phyloP scores from a whole-genome alignment of 2,888 invertebrate species.

The Rapana venosa region DNA sequence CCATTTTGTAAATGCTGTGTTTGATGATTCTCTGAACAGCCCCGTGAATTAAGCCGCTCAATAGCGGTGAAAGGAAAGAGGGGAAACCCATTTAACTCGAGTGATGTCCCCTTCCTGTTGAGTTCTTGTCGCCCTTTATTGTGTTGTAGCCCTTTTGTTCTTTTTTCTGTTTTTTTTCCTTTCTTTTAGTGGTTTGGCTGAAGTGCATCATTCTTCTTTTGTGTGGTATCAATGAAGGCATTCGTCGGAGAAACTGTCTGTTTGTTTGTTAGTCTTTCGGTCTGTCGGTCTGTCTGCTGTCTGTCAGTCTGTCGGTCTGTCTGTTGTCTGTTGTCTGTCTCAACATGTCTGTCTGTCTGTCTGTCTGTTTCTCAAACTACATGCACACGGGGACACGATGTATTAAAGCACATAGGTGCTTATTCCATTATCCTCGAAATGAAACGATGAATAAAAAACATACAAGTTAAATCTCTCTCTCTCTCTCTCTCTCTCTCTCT shows the following conservation, averaged over 20 bases:
- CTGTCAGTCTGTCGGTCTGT: too few relatives aligned
- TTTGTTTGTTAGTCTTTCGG: background rate
- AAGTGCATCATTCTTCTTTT: background rate
- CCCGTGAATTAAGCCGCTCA: background rate
- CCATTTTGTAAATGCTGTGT: background rate
- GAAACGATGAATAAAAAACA: too few relatives aligned
- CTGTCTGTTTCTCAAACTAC: too few relatives aligned
- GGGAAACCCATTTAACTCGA: slow-evolving; percentile 11
- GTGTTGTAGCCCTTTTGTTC: background rate
- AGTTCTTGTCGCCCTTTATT: background rate
- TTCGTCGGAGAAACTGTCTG: background rate
- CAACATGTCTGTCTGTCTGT: background rate
- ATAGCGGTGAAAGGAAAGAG: background rate
- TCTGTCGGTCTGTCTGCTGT: background rate
- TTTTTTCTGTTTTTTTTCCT: too few relatives aligned
- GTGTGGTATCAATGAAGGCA: background rate
- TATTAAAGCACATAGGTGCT: too few relatives aligned
- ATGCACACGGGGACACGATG: too few relatives aligned
- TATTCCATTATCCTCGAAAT: too few relatives aligned
- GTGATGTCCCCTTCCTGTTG: background rate
- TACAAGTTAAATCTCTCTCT: too few relatives aligned
- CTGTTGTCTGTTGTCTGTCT: background rate
- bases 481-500: background rate
- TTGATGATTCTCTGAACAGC: background rate
- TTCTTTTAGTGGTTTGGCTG: background rate